phyloP scores from a whole-genome alignment of 2,797 vertebrate genomes.

The Sciaenops ocellatus region DNA sequence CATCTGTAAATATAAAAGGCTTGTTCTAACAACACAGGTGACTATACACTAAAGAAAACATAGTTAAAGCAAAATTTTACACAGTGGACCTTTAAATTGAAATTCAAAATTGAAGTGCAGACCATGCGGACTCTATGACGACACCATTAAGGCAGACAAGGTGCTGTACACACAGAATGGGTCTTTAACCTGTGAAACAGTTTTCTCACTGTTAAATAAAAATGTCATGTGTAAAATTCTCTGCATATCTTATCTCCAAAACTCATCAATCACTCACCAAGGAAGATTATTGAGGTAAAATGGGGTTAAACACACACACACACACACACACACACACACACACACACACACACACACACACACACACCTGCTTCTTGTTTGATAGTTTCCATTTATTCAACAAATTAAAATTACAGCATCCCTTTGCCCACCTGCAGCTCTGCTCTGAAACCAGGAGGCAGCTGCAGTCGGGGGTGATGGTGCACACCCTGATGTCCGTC shows the following conservation, averaged over 20 bases:
- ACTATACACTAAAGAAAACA: no score
- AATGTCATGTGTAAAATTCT: neutral
- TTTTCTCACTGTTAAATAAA: constrained; percentile 57
- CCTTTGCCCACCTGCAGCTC: constrained; percentile 60
- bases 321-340: constrained; percentile 29
- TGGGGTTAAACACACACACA: constrained; percentile 25
- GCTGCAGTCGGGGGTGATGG: constrained; percentile 44
- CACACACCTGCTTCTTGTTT: constrained; percentile 54
- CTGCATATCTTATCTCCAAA: neutral
- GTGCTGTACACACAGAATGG: neutral
- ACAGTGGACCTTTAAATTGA: no score
- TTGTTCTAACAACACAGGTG: no score
- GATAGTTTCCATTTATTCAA: constrained; percentile 62
- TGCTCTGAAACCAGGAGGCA: constrained; percentile 58
- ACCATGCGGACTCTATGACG: constrained; percentile 8
- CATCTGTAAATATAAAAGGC: no score
- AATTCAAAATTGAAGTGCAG: constrained; percentile 19
- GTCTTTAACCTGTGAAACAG: constrained; percentile 25
- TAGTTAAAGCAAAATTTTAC: no score
- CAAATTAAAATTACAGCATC: constrained; percentile 59
- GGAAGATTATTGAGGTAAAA: constrained; percentile 30
- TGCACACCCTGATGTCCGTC: constrained; percentile 24
- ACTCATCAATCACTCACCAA: neutral
- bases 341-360: neutral
- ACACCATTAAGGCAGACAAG: neutral